A percentile compares a stretch with the other conserved stretches of the same genome.
phyloP scores from a whole-genome alignment of 2,888 invertebrate genomes.

The Baronia brevicornis region DNA sequence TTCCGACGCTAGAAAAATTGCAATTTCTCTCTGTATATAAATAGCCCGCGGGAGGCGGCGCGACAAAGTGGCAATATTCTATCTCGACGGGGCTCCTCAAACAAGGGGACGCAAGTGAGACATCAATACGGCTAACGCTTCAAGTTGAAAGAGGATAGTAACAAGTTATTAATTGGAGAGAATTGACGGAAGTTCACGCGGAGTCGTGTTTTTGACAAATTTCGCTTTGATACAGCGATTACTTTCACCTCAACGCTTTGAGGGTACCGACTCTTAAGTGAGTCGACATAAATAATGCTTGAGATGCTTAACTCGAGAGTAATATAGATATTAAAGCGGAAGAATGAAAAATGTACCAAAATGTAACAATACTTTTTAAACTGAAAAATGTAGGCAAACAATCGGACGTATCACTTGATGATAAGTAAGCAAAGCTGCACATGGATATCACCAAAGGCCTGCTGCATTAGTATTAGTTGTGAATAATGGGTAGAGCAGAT shows the following conservation, averaged over 20 bases:
- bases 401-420: no score
- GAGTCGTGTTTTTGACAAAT: slow-evolving; percentile 74
- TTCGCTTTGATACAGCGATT: slow-evolving; percentile 73
- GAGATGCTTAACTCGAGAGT: slow-evolving; percentile 26
- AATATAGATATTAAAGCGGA: slow-evolving; percentile 19
- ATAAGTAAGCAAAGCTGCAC: no score
- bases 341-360: slow-evolving; percentile 10
- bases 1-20: slow-evolving; percentile 56
- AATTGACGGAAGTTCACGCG: slow-evolving; percentile 71
- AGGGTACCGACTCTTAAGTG: slow-evolving; percentile 48
- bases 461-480: no score
- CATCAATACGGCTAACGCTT: slow-evolving; percentile 21
- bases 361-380: no score
- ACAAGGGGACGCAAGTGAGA: slow-evolving; percentile 62
- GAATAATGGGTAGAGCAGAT: no score
- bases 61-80: slow-evolving; percentile 75
- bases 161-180: slow-evolving; percentile 71
- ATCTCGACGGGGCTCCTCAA: slow-evolving; percentile 71
- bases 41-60: slow-evolving; percentile 62
- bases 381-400: no score
- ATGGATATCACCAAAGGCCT: no score
- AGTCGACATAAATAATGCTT: slow-evolving; percentile 39
- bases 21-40: slow-evolving; percentile 58
- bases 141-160: slow-evolving; percentile 33
- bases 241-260: slow-evolving; percentile 66